Evolutionary conservation across 2,113 vertebrate species (phyloP).

Genomic region (Genyomyrus donnyi): DNA sequence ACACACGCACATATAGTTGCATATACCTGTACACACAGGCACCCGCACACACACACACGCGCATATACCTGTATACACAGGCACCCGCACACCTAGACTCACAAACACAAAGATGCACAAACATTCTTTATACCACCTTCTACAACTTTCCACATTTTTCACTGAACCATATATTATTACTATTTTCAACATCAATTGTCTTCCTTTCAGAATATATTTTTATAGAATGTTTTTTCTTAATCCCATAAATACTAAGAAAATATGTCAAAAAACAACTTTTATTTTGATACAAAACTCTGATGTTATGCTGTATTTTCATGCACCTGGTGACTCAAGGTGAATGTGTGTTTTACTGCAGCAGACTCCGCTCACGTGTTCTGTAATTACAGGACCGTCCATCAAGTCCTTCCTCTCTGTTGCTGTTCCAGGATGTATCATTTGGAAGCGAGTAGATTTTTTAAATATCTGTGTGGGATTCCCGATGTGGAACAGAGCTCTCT

Average conservation of each 20-base stretch:
- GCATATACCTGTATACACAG: no score
- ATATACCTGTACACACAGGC: not conserved
- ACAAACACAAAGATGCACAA: not conserved
- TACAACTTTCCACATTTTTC: not conserved
- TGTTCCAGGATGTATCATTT: not conserved
- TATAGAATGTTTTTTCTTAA: not conserved
- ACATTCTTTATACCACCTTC: not conserved
- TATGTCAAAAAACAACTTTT: not conserved
- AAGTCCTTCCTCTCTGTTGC: not conserved
- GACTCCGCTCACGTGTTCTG: not conserved
- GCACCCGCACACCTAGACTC: not conserved
- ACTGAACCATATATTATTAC: not conserved
- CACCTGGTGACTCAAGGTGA: not conserved
- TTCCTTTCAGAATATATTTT: not conserved
- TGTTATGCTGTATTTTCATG: not conserved
- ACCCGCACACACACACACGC: not conserved
- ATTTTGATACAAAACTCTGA: not conserved
- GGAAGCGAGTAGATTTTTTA: not conserved
- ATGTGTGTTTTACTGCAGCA: not conserved
- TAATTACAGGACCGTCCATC: constrained; percentile 11
- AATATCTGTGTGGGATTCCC: not conserved
- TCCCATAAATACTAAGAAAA: not conserved
- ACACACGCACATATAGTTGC: not conserved
- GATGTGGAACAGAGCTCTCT: not conserved
- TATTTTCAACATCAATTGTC: not conserved